These are phyloP conservation scores for Opisthograptis luteolata DNA, from an alignment of 2,888 invertebrate species.

Conservation along the genomic window DNA sequence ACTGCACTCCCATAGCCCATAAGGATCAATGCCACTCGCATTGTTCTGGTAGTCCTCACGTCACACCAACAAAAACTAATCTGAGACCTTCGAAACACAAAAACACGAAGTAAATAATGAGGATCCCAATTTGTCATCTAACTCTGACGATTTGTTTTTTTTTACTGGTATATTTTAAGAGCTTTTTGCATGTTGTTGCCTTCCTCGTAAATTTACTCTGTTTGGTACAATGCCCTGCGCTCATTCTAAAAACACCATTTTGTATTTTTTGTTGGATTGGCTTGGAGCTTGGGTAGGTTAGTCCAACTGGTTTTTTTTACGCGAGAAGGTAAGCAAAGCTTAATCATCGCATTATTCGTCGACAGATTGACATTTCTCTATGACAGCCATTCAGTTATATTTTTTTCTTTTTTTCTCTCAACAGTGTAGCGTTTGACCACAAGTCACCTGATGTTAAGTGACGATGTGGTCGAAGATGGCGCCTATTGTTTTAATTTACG, in stretches of 20 bases:
- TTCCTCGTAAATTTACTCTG: constrained; percentile 14
- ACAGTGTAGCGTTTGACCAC: too few species aligned
- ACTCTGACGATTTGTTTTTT: constrained; percentile 30
- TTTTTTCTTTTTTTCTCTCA: too few species aligned
- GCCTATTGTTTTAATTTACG: too few species aligned
- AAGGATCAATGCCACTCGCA: constrained; percentile 50
- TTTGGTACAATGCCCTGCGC: constrained; percentile 11
- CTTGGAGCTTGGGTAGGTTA: too few species aligned
- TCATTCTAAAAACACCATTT: constrained; percentile 9
- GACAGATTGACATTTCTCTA: too few species aligned
- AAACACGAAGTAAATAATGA: constrained; percentile 17
- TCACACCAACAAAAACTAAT: constrained; percentile 30
- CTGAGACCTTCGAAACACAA: constrained; percentile 26
- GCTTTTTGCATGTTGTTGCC: constrained; percentile 23
- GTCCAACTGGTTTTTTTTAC: too few species aligned
- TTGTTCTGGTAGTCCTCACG: constrained; percentile 31
- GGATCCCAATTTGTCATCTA: constrained; percentile 31
- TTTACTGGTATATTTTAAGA: constrained; percentile 12
- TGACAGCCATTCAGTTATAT: too few species aligned
- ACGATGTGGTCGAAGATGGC: too few species aligned
- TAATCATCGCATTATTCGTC: too few species aligned
- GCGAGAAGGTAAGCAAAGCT: too few species aligned
- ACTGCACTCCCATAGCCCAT: constrained; percentile 61
- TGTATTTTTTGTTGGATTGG: constrained; percentile 5
- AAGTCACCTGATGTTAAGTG: too few species aligned